These are phyloP conservation scores for Phenacoccus solenopsis DNA, from an alignment of 1,140 invertebrate genomes.

Conservation along the genomic window DNA sequence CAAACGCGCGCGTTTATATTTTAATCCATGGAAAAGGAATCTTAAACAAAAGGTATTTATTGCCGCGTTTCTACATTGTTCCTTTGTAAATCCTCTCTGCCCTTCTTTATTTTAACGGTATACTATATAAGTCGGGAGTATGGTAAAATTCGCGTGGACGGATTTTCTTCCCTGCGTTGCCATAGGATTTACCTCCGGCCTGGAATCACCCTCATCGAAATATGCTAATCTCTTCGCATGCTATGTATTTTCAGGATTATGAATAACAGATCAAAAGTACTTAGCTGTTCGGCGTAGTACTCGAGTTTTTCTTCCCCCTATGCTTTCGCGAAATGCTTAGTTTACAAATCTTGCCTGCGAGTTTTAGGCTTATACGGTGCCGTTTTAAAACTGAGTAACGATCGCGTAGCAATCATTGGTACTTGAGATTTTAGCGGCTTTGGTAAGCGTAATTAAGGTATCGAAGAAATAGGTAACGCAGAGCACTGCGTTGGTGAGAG, in stretches of 20 bases:
- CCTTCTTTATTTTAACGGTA: conserved; percentile 12
- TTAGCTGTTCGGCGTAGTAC: background rate
- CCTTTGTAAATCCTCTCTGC: conserved; percentile 10
- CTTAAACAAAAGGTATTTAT: conserved; percentile 18
- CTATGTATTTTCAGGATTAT: conserved; percentile 18
- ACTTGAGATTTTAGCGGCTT: background rate
- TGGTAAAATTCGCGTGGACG: conserved; percentile 6
- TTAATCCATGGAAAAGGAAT: conserved; percentile 4
- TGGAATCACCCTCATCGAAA: conserved; percentile 14
- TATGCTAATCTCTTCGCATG: conserved; percentile 17
- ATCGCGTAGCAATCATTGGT: background rate
- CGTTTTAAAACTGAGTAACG: background rate
- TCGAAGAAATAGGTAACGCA: no score
- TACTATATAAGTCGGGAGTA: background rate
- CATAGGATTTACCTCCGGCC: background rate
- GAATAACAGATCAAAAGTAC: conserved; percentile 16
- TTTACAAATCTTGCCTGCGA: conserved; percentile 8
- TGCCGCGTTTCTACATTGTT: conserved; percentile 9
- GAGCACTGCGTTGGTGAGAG: no score
- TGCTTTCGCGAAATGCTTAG: background rate
- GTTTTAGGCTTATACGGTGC: conserved; percentile 10
- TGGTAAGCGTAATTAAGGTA: no score
- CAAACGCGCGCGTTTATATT: background rate
- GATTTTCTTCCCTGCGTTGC: background rate
- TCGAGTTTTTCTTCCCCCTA: conserved; percentile 8